Conservation (phyloP, 1,140 invertebrate genomes). For the Rhopalosiphum padi region DNA sequence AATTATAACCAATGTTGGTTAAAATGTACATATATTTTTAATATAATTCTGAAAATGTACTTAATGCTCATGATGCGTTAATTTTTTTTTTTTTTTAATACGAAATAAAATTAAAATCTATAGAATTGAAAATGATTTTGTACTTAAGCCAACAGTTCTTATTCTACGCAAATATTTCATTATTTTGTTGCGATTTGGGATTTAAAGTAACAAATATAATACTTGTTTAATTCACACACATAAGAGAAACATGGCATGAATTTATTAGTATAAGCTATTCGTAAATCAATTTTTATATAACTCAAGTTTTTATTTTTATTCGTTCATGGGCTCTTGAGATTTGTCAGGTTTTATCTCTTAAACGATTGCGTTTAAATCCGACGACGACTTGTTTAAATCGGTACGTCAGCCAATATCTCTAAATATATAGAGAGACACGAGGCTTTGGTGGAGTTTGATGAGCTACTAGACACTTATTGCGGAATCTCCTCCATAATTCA, state of each 20-base stretch:
- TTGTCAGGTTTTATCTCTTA: not conserved
- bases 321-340: not conserved
- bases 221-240: not conserved
- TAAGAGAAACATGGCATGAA: not conserved
- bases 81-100: not conserved
- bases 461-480: constrained; percentile 26
- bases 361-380: not conserved
- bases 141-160: not conserved
- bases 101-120: not conserved
- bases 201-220: not conserved
- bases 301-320: not conserved
- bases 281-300: not conserved
- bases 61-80: not conserved
- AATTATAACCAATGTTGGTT: not conserved
- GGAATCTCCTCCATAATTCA: constrained; percentile 46
- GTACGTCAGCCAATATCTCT: not conserved
- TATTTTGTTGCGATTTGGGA: not conserved
- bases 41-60: not conserved
- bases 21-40: not conserved
- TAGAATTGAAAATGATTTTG: not conserved
- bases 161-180: not conserved
- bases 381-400: not conserved
- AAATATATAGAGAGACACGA: not conserved
- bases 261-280: not conserved
- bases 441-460: not conserved